Evolutionary conservation across 2,888 invertebrate genomes (phyloP), one percentile per base, ranked within the genome.

Genomic region (Enoplolaimus lenunculus): DNA sequence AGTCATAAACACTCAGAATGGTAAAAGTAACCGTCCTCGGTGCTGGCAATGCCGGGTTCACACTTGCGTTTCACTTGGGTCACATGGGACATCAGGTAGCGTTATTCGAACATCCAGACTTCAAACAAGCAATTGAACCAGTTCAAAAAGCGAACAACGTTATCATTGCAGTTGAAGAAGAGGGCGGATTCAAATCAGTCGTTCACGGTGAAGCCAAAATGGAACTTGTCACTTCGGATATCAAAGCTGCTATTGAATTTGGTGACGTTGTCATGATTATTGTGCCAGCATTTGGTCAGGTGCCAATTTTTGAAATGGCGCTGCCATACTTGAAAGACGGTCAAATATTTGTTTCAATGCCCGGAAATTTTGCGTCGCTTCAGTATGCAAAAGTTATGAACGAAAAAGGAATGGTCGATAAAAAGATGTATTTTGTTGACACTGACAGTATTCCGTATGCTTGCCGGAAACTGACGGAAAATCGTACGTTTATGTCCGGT

Each of bases 371-470:
- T 29, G 70, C 70, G 16, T n/a, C 64, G 2, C 59, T 70, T 28
- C 70, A 70, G 34, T 70, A 70, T 33, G 70, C 45, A 26, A 28
- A 33, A 33, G 60, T 68, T 26, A 59, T 69, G 69, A 64, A 64
- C 28, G 70, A 60, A 35, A 2, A 70, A 59, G 34, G 34, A 2
- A n/a, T n/a, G n/a, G 21, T 66, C 30, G 30, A 34, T 3, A 70
- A 70, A 33, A 2, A 70, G 30, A 21, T 70, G 34, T 66, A 16
- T 33, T 70, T 70, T 34, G 64, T 70, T 3, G 70, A 70, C 34
- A 70, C 70, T 26, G 70, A 70, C 70, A 70, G 70, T 59, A 70
- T 70, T 28, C 70, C 70, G 1, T 70, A 70, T 29, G 70, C 70
- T 16, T 70, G 70, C 65, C 62, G 70, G 2, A 70, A 70, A 45